Evolutionary conservation across 2,113 vertebrate genomes (phyloP).

Genomic region (Chiloscyllium plagiosum): DNA sequence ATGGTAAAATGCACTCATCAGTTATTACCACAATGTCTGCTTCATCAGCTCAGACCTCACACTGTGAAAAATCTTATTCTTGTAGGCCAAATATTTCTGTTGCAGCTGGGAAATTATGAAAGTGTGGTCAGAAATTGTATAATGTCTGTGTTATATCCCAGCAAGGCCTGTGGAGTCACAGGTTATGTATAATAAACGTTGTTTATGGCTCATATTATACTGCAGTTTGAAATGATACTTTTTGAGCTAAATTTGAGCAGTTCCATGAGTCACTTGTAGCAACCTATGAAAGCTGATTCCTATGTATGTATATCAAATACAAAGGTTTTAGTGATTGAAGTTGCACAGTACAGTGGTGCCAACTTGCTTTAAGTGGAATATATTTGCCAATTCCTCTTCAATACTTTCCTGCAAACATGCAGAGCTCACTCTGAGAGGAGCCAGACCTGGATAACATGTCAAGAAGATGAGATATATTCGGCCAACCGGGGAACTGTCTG

Average conservation of each 20-base stretch:
- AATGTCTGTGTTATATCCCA: neutral
- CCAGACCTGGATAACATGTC: neutral
- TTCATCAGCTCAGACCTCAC: conserved; percentile 8
- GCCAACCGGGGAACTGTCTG: neutral
- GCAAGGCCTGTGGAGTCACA: neutral
- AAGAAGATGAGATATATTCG: neutral
- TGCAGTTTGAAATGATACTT: conserved; percentile 13
- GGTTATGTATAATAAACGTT: neutral
- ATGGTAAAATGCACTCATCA: neutral
- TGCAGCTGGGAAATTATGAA: conserved; percentile 4
- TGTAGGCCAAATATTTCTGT: conserved; percentile 15
- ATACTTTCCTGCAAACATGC: neutral
- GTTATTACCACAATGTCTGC: neutral
- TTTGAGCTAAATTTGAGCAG: neutral
- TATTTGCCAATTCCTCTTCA: neutral
- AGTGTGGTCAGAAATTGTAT: conserved; percentile 23
- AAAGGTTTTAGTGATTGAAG: neutral
- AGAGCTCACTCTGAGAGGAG: neutral
- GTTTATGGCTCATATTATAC: conserved; percentile 7
- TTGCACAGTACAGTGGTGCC: neutral
- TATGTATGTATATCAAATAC: neutral
- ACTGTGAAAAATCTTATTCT: conserved; percentile 31
- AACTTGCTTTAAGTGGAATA: neutral
- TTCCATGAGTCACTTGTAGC: neutral
- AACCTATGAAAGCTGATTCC: neutral